phyloP scores from a whole-genome alignment of 1,140 invertebrate species.

The Batillaria attramentaria region DNA sequence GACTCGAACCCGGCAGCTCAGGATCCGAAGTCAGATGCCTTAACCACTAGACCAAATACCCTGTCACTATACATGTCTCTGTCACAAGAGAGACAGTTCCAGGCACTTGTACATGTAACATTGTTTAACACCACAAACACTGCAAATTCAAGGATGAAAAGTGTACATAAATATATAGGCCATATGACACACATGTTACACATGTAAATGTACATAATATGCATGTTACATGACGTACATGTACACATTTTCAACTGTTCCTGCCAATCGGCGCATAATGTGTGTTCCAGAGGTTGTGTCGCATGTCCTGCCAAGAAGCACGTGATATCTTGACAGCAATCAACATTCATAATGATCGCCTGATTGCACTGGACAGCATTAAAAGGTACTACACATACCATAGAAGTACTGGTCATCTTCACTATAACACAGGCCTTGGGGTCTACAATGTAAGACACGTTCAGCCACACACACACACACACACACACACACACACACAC shows the following conservation, averaged over 20 bases:
- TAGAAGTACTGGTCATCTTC: too few species aligned
- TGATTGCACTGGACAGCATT: conserved; percentile 63
- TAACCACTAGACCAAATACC: too few species aligned
- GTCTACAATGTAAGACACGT: neutral
- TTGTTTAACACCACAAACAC: too few species aligned
- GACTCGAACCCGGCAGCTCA: too few species aligned
- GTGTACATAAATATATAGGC: neutral
- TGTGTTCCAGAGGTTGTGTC: conserved; percentile 62
- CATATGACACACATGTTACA: neutral
- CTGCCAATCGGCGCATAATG: conserved; percentile 4
- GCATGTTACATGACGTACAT: neutral
- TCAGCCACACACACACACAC: too few species aligned
- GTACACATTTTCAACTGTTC: neutral
- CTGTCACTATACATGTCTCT: too few species aligned
- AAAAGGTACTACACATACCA: too few species aligned
- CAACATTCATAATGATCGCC: conserved; percentile 67
- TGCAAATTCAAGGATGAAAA: too few species aligned
- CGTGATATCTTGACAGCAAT: conserved; percentile 62
- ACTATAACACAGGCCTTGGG: neutral
- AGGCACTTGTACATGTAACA: too few species aligned
- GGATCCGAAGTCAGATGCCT: too few species aligned
- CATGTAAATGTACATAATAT: neutral
- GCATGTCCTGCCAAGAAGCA: conserved; percentile 68
- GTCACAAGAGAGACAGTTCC: too few species aligned
- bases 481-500: too few species aligned